Percentiles rank a stretch among this genome's conserved stretches.
Evolutionary conservation across 2,113 vertebrate genomes (phyloP).

Genomic region (Cavia aperea): DNA sequence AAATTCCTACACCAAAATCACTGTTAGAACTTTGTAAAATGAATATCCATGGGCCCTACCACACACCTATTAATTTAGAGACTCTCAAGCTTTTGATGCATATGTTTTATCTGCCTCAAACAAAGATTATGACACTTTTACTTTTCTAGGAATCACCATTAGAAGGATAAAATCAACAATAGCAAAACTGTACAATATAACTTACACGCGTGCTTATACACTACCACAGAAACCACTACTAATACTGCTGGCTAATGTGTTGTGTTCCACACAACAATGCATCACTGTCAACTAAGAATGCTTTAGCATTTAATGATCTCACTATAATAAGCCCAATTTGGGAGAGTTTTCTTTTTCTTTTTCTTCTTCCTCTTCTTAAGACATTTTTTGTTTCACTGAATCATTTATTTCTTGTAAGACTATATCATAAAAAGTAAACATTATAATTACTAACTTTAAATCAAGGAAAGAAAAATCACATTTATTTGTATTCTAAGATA

Average conservation of each 20-base stretch:
- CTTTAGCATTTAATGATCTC: neutral
- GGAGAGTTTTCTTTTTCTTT: neutral
- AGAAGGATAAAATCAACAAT: neutral
- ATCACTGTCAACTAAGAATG: neutral
- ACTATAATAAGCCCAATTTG: neutral
- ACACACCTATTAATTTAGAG: neutral
- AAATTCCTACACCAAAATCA: neutral
- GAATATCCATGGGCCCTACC: neutral
- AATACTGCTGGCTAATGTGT: neutral
- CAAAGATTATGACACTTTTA: neutral
- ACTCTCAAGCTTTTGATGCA: neutral
- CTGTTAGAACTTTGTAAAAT: neutral
- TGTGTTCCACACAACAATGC: neutral
- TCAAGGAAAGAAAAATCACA: neutral
- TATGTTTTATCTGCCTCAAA: neutral
- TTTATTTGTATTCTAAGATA: slow-evolving; percentile 14
- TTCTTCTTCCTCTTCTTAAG: neutral
- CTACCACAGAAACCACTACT: neutral
- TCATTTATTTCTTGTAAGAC: neutral
- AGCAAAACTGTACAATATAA: neutral
- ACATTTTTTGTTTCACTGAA: neutral
- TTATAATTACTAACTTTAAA: neutral
- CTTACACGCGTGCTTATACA: neutral
- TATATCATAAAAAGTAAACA: neutral
- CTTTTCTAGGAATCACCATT: neutral